A percentile compares a stretch with the other conserved stretches of the same genome.
Evolutionary conservation across 1,140 invertebrate species (phyloP).

Genomic region (Armadillidium nasatum): DNA sequence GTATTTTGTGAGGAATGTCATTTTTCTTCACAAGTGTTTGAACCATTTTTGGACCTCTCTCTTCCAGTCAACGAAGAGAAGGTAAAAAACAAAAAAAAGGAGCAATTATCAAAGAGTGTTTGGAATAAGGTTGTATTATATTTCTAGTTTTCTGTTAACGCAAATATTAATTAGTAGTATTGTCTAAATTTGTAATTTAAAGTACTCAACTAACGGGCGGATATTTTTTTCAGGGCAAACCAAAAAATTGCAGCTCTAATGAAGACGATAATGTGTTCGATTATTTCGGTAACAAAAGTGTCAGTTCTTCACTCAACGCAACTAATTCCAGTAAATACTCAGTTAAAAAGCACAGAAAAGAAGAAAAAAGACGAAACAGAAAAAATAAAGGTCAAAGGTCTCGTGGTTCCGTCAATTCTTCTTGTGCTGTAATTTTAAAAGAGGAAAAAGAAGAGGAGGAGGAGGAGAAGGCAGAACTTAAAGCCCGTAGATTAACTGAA

Average conservation of each 20-base stretch:
- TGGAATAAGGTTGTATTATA: no score
- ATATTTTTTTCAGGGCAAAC: slow-evolving; percentile 35
- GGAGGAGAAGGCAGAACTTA: slow-evolving; percentile 26
- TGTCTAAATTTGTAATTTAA: no score
- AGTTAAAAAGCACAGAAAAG: slow-evolving; percentile 39
- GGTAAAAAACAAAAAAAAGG: slow-evolving; percentile 35
- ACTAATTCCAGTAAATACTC: slow-evolving; percentile 34
- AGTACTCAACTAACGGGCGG: neutral
- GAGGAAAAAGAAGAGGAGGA: slow-evolving; percentile 31
- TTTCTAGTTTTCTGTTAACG: no score
- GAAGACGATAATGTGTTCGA: slow-evolving; percentile 39
- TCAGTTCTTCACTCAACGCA: slow-evolving; percentile 20
- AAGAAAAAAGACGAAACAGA: slow-evolving; percentile 32
- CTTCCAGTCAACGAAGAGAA: slow-evolving; percentile 70
- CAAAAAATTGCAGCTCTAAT: slow-evolving; percentile 28
- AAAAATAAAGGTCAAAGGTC: slow-evolving; percentile 27
- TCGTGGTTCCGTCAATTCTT: slow-evolving; percentile 27
- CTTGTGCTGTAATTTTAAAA: slow-evolving; percentile 27
- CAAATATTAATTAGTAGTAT: no score
- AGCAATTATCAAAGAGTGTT: no score
- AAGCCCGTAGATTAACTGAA: slow-evolving; percentile 31
- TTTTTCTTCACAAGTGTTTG: slow-evolving; percentile 75
- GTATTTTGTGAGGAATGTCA: slow-evolving; percentile 83
- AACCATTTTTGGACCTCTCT: slow-evolving; percentile 91
- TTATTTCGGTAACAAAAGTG: slow-evolving; percentile 31